Percentiles rank a stretch among this genome's conserved stretches.
Evolutionary conservation across 2,888 invertebrate species (phyloP).

Genomic region (Acanthosepion pharaonis): DNA sequence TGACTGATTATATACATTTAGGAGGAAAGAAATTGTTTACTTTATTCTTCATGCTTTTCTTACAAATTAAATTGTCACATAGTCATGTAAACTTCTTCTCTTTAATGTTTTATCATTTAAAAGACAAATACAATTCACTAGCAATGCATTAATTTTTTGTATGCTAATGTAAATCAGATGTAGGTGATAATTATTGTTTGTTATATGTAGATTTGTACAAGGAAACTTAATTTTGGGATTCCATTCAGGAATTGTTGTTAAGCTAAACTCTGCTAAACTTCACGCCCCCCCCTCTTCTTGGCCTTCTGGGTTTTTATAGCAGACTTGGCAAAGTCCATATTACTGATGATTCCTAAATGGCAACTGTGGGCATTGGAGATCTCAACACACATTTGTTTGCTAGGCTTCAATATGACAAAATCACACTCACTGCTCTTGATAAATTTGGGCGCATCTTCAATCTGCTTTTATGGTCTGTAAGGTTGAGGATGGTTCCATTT

Average conservation of each 20-base stretch:
- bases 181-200: constrained; percentile 54
- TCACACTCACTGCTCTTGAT: constrained; percentile 98
- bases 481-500: no score
- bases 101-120: neutral
- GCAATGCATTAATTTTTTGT: no score
- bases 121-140: no score
- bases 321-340: constrained; percentile 92
- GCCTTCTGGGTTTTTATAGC: constrained; percentile 90
- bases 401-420: constrained; percentile 92
- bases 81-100: neutral
- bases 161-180: constrained; percentile 75
- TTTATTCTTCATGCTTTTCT: neutral
- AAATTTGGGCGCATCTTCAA: constrained; percentile 84
- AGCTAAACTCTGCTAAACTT: constrained; percentile 6
- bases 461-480: constrained; percentile 52
- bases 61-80: neutral
- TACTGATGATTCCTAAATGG: constrained; percentile 94
- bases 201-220: constrained; percentile 52
- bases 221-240: constrained; percentile 46
- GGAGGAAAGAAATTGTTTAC: neutral
- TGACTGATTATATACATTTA: neutral
- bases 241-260: neutral
- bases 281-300: constrained; percentile 81
- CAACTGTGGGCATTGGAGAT: constrained; percentile 98
- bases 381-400: constrained; percentile 98